These are phyloP conservation scores for Dryadula phaetusa DNA, from an alignment of 2,888 invertebrate genomes.

Conservation along the genomic window DNA sequence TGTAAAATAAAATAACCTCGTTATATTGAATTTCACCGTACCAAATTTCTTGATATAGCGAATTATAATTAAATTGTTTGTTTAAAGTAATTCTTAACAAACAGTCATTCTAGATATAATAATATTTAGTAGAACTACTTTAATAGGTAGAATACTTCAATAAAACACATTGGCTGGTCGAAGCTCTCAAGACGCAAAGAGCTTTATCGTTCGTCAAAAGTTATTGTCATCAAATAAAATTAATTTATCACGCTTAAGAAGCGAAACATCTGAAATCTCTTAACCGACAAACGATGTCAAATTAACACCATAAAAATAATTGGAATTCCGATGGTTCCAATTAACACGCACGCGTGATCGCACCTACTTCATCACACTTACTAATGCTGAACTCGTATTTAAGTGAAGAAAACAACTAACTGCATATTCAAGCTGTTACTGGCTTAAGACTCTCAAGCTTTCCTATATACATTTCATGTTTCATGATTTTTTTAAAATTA, in stretches of 20 bases:
- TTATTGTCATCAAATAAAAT: slow-evolving; percentile 11
- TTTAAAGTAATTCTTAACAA: no score
- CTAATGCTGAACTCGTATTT: background rate
- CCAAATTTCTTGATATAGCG: no score
- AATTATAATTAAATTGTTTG: no score
- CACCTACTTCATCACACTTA: slow-evolving; percentile 15
- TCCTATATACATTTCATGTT: background rate
- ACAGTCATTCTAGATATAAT: no score
- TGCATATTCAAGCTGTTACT: background rate
- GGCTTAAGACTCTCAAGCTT: no score
- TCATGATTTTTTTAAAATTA: no score
- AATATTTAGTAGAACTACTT: no score
- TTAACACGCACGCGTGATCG: slow-evolving; percentile 15
- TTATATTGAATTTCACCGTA: no score
- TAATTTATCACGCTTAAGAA: slow-evolving; percentile 4
- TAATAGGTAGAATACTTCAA: no score
- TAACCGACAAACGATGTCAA: slow-evolving; percentile 27
- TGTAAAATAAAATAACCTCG: no score
- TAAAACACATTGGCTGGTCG: background rate
- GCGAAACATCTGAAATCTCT: slow-evolving; percentile 31
- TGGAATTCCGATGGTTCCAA: slow-evolving; percentile 4
- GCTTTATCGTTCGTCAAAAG: background rate
- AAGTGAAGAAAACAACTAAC: background rate
- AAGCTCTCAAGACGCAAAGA: background rate
- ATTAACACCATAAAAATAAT: slow-evolving; percentile 26